A percentile compares a stretch with the other conserved stretches of the same genome.
Conservation (phyloP, 92 coral and sea anemone species). For the Epizoanthus stellaris region DNA sequence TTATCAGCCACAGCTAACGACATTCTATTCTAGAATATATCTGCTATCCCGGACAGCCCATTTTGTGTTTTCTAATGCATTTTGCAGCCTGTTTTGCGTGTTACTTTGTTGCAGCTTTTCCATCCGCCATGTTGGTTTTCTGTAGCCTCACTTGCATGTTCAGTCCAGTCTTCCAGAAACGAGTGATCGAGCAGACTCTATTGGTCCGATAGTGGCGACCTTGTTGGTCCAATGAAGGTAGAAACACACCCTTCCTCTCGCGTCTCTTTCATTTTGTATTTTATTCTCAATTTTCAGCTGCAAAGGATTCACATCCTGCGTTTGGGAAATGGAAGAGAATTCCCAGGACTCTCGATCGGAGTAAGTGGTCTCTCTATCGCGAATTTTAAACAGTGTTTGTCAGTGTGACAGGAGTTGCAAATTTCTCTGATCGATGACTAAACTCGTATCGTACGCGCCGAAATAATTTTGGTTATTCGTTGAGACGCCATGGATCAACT, state of each 20-base stretch:
- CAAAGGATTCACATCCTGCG: slow-evolving; percentile 51
- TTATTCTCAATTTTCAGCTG: slow-evolving; percentile 77
- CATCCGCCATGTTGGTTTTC: slow-evolving; percentile 74
- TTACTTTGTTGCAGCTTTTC: slow-evolving; percentile 21
- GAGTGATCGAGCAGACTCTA: slow-evolving; percentile 33
- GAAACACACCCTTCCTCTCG: slow-evolving; percentile 7
- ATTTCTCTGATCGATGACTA: background rate
- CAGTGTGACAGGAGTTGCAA: background rate
- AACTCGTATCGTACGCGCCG: background rate
- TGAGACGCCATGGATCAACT: background rate
- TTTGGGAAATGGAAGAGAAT: slow-evolving; percentile 76
- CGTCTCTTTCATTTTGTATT: slow-evolving; percentile 63
- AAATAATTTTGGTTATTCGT: background rate
- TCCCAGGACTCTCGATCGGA: slow-evolving; percentile 78
- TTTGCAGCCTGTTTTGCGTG: background rate
- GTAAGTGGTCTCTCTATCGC: slow-evolving; percentile 47
- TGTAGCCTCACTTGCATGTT: slow-evolving; percentile 66
- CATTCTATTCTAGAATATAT: slow-evolving; percentile 53
- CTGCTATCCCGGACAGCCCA: background rate
- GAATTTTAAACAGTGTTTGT: background rate
- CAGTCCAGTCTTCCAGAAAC: slow-evolving; percentile 42
- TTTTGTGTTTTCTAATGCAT: background rate
- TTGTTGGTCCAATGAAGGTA: slow-evolving; percentile 27
- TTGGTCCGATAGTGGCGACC: background rate
- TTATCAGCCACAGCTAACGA: slow-evolving; percentile 99